These are phyloP conservation scores for Thymelicus sylvestris DNA, from an alignment of 2,888 invertebrate genomes.

Conservation along the genomic window DNA sequence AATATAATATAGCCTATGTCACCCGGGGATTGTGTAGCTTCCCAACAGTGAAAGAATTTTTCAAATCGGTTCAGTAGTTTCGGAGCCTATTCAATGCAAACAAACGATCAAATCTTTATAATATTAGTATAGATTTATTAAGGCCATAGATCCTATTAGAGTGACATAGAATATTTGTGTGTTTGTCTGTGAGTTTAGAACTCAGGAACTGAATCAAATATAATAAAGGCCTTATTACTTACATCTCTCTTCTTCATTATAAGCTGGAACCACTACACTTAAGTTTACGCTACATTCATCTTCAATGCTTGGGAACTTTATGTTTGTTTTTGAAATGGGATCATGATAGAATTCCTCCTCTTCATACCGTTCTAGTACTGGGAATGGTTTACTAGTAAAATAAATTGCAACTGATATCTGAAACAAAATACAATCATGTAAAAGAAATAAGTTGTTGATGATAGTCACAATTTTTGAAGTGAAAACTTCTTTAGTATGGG, in stretches of 20 bases:
- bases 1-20: too few species aligned
- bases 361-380: slow-evolving; percentile 87
- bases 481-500: too few species aligned
- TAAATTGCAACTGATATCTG: slow-evolving; percentile 87
- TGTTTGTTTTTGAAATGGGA: slow-evolving; percentile 71
- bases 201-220: not conserved
- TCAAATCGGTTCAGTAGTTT: too few species aligned
- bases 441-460: slow-evolving; percentile 7
- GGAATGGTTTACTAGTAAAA: slow-evolving; percentile 87
- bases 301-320: slow-evolving; percentile 89
- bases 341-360: slow-evolving; percentile 91
- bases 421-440: slow-evolving; percentile 49
- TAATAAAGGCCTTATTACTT: slow-evolving; percentile 60
- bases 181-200: too few species aligned
- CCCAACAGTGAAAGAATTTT: too few species aligned
- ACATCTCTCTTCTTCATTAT: slow-evolving; percentile 97
- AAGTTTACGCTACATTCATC: slow-evolving; percentile 90
- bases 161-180: too few species aligned
- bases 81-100: too few species aligned
- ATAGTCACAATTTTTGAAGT: slow-evolving; percentile 31
- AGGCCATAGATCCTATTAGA: too few species aligned
- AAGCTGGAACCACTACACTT: slow-evolving; percentile 97
- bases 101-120: too few species aligned
- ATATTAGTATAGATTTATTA: too few species aligned
- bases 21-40: too few species aligned